These are phyloP conservation scores for Erebia ligea DNA, from an alignment of 2,888 invertebrate genomes.

Conservation along the genomic window DNA sequence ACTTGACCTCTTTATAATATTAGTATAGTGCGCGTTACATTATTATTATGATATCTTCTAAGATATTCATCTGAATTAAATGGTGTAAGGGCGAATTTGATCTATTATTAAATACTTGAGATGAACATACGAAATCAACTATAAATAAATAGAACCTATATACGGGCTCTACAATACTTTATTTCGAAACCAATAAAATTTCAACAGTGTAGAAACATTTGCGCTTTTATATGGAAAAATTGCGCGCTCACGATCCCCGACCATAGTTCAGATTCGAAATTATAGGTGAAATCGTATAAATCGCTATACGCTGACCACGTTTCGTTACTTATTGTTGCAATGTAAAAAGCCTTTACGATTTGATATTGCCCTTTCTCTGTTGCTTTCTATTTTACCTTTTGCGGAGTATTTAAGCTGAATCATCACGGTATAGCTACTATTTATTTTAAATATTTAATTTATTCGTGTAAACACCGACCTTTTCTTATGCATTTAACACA, in stretches of 20 bases:
- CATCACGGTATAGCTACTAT: slow-evolving; percentile 33
- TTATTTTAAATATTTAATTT: slow-evolving; percentile 15
- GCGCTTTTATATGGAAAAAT: slow-evolving; percentile 23
- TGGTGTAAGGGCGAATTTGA: too few species aligned
- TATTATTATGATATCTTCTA: too few species aligned
- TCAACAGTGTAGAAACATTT: slow-evolving; percentile 14
- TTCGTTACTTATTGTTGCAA: slow-evolving; percentile 62
- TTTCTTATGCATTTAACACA: not conserved
- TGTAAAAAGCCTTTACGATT: slow-evolving; percentile 55
- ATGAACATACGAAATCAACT: too few species aligned
- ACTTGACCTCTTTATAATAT: too few species aligned
- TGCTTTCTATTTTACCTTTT: slow-evolving; percentile 63
- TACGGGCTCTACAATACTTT: not conserved
- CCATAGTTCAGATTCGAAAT: slow-evolving; percentile 61
- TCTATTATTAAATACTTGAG: too few species aligned
- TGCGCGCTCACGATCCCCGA: slow-evolving; percentile 32
- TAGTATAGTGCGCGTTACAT: too few species aligned
- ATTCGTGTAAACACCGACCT: slow-evolving; percentile 5
- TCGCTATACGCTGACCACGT: slow-evolving; percentile 53
- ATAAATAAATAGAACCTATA: too few species aligned
- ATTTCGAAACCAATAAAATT: not conserved
- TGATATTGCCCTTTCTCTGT: slow-evolving; percentile 62
- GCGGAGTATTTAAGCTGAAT: slow-evolving; percentile 43
- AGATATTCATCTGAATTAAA: too few species aligned
- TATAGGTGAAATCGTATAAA: slow-evolving; percentile 66